Base-by-base conservation (phyloP, 2,797 vertebrate species). In the Xenops minutus region DNA sequence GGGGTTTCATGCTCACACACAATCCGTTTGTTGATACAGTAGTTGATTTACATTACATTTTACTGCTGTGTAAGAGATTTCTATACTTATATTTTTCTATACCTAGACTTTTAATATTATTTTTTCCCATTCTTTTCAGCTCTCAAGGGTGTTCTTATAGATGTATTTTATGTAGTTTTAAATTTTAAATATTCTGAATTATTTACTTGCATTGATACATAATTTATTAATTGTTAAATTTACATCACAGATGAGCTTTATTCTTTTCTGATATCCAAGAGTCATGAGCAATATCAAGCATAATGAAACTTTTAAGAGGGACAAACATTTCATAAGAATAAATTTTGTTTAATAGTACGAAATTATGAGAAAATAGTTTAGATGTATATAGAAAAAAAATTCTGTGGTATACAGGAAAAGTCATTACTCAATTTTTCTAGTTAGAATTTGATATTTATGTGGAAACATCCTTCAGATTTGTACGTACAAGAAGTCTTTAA, bases 391-490 rank as follows among this genome's bases (percentile, higher is more conserved):
- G 79, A 84, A 73, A 11, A 5, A 5, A 48, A 77, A 62, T 7
- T 66, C 23, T 44, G 32, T 44, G 64, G 3, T 51, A 21, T 29
- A 43, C 1, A 85, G 14, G 7, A 55, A 67, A 85, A 64, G 7
- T 24, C 9, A 69, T 75, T 41, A n/a, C 12, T 71, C 30, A 6
- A 0, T 23, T 80, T 92, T 91, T 68, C 32, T 51, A 27, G 16
- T 63, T 56, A 61, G 58, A 62, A 67, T 87, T 59, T 85, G 16
- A 36, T 69, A 54, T 39, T 75, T 96, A 74, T 63, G 13, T 81
- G n/a, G 44, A 85, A 94, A 91, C 18, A 46, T 90, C 21, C 24
- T 59, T 32, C 26, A 77, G 85, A 69, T 72, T 88, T 95, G 9
- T 85, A 14, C 48, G n/a, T 55, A 29, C 9, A 37, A 77, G 8